A percentile compares a stretch with the other conserved stretches of the same genome.
Evolutionary conservation across 2,888 invertebrate genomes (phyloP).

Genomic region (Catocala sponsa): DNA sequence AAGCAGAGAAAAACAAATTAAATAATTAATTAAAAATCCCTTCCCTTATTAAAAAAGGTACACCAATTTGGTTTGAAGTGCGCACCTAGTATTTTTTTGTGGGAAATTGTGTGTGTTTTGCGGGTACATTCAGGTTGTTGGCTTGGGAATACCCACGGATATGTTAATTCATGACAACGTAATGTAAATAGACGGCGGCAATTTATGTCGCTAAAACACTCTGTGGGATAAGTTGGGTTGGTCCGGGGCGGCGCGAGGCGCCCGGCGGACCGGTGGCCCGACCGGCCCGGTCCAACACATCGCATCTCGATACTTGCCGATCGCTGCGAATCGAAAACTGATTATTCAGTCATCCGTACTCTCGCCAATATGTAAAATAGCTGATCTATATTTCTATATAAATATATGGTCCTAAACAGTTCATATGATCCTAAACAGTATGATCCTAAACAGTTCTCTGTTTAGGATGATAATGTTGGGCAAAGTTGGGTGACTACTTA

Average conservation of each 20-base stretch:
- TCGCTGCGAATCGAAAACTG: constrained; percentile 61
- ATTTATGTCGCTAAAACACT: constrained; percentile 83
- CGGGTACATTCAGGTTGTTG: constrained; percentile 71
- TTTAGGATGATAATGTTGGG: background rate
- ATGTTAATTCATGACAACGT: constrained; percentile 81
- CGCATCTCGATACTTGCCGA: constrained; percentile 54
- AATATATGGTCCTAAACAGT: no score
- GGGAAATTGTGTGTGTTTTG: constrained; percentile 51
- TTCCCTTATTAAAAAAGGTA: constrained; percentile 59
- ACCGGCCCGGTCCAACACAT: constrained; percentile 7
- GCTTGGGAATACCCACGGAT: constrained; percentile 80
- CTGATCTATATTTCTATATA: no score
- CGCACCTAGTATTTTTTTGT: constrained; percentile 40
- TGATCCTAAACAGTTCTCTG: no score
- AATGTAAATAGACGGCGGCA: constrained; percentile 81
- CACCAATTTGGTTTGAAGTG: constrained; percentile 49
- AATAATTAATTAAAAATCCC: constrained; percentile 58
- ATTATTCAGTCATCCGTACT: constrained; percentile 65
- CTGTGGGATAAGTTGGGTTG: constrained; percentile 68
- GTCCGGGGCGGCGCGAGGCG: constrained; percentile 27
- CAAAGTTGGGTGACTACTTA: background rate
- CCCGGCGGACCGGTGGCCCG: no score
- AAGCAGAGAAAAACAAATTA: constrained; percentile 45
- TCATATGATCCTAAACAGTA: no score
- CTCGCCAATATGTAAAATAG: constrained; percentile 53